phyloP scores from a whole-genome alignment of 1,140 invertebrate genomes.

The Zaprionus africanus region DNA sequence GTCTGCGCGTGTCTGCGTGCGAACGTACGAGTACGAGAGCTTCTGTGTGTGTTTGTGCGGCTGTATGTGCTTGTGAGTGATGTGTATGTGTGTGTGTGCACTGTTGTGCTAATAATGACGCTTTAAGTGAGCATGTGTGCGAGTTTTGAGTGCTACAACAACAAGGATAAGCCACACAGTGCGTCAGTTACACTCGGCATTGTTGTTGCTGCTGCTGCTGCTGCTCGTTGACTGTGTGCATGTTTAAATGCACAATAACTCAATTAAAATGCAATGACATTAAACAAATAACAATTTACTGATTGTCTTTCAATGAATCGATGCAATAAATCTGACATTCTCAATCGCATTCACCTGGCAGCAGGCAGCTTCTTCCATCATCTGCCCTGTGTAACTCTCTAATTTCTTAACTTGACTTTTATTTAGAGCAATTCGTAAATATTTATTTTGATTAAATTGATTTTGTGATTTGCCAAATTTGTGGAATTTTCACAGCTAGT shows the following conservation, averaged over 20 bases:
- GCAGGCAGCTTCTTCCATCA: constrained; percentile 1
- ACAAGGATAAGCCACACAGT: constrained; percentile 53
- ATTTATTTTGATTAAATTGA: constrained; percentile 10
- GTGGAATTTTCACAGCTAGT: neutral
- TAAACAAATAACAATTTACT: constrained; percentile 71
- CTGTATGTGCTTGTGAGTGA: constrained; percentile 18
- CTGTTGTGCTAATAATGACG: constrained; percentile 79
- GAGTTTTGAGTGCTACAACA: constrained; percentile 59
- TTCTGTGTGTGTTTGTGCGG: constrained; percentile 14
- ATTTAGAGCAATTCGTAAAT: constrained; percentile 2
- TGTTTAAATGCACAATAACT: constrained; percentile 44
- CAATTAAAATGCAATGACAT: constrained; percentile 68
- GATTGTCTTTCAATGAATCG: constrained; percentile 37
- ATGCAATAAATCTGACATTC: constrained; percentile 19
- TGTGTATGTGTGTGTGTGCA: constrained; percentile 19
- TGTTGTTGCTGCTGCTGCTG: neutral
- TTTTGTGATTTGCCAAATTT: neutral
- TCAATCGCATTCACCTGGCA: constrained; percentile 4
- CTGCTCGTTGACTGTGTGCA: constrained; percentile 9
- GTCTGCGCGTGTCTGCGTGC: constrained; percentile 4
- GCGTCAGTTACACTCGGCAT: constrained; percentile 39
- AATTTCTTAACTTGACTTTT: constrained; percentile 10
- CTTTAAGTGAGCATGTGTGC: constrained; percentile 60
- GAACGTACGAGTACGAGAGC: neutral
- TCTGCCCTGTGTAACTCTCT: neutral